Evolutionary conservation across 2,888 invertebrate genomes (phyloP), one percentile per base, ranked within the genome.

Genomic region (Synergus gifuensis): DNA sequence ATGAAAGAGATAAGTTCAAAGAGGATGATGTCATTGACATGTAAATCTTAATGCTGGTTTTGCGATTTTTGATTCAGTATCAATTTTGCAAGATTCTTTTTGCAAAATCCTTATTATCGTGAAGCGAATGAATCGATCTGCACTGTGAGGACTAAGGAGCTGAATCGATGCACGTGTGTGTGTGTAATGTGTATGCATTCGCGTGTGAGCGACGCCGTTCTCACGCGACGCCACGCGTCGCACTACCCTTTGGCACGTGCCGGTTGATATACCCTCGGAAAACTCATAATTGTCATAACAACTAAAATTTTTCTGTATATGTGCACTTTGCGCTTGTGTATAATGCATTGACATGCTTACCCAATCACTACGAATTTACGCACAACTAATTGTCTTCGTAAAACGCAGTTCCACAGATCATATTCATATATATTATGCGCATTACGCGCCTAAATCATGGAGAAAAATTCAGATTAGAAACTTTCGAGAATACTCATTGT

Each of bases 211-310:
- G 89, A 85, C 86, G 86, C 78, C 87, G 91, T 91, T 91, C 92
- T 91, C 91, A 92, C 91, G 91, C 91, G 88, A 82, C 85, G 86
- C 82, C 87, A 88, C 88, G 88, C 89, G 89, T 87, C 88, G 76
- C 36, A 78, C 76, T 82, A 76, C 84, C 83, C 85, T 83, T 83
- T 80, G 85, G 81, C 88, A 88, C 89, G 88, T 89, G 88, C 87
- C 87, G 83, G 86, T 86, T 87, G 85, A 86, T 89, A 85, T 86
- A 86, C 88, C 86, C 85, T 87, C 86, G 88, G 83, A 90, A 90
- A 91, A 88, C 88, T 90, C 89, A 90, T 91, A 91, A 91, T 91
- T 91, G 90, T 91, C 91, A 89, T 91, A 91, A 90, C 90, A 91
- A 79, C 77, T 49, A 54, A 54, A 73, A 73, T 28, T 73, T 73